A percentile compares a stretch with the other conserved stretches of the same genome.
Conservation (phyloP, 2,797 vertebrate genomes). For the Podarcis lilfordi region DNA sequence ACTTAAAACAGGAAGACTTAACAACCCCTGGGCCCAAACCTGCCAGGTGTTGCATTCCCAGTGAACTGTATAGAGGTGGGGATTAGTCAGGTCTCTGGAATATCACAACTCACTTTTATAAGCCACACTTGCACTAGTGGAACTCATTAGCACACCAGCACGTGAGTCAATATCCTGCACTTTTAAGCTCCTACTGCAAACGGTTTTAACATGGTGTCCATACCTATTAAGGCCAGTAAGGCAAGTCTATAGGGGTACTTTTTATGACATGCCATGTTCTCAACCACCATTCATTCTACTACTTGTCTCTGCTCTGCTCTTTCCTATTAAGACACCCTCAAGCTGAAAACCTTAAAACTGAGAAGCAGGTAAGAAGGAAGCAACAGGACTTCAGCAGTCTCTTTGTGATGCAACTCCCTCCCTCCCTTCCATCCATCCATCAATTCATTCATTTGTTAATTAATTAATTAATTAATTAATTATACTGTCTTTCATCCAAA, state of each 20-base stretch:
- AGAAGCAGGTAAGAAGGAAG: neutral
- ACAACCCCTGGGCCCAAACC: neutral
- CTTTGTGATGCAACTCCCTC: neutral
- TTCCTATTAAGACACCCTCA: neutral
- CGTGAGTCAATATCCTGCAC: neutral
- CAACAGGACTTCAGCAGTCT: neutral
- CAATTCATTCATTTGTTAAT: too few relatives aligned
- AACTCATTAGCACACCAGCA: neutral
- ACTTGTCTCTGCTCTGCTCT: neutral
- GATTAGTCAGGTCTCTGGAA: neutral
- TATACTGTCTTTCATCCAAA: too few relatives aligned
- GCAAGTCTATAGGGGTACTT: neutral
- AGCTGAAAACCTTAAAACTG: neutral
- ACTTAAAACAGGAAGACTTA: slow-evolving; percentile 14
- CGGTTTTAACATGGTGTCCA: neutral
- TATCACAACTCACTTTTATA: neutral
- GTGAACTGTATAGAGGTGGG: neutral
- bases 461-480: too few relatives aligned
- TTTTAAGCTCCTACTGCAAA: neutral
- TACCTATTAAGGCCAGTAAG: neutral
- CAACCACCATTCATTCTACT: neutral
- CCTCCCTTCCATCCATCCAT: too few relatives aligned
- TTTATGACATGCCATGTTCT: neutral
- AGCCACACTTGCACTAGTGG: neutral
- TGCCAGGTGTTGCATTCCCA: slow-evolving; percentile 16